These are phyloP conservation scores for Coleophora deauratella DNA, from an alignment of 2,888 invertebrate genomes.

Conservation along the genomic window DNA sequence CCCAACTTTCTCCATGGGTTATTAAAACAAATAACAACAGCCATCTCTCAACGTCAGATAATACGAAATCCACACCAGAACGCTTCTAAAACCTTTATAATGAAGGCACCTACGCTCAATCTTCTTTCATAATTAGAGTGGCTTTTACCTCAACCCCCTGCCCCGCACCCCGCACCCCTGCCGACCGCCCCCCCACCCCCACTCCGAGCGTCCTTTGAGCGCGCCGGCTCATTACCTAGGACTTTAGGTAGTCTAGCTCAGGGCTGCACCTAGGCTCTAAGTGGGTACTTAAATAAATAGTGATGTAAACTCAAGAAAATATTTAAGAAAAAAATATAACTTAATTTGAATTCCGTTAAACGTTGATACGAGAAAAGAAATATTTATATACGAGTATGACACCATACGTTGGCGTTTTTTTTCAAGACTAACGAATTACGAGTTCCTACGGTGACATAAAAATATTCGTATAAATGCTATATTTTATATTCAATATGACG, in stretches of 20 bases:
- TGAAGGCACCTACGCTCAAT: slow-evolving; percentile 43
- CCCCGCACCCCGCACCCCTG: slow-evolving; percentile 12
- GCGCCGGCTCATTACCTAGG: slow-evolving; percentile 56
- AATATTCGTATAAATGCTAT: too few relatives aligned
- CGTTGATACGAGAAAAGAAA: too few relatives aligned
- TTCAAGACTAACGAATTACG: too few relatives aligned
- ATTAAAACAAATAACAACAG: not conserved
- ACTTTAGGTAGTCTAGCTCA: slow-evolving; percentile 33
- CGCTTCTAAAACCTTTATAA: slow-evolving; percentile 10
- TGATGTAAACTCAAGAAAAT: too few relatives aligned
- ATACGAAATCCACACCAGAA: not conserved
- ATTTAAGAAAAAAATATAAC: too few relatives aligned
- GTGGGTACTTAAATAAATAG: slow-evolving; percentile 11
- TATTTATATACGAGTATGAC: too few relatives aligned
- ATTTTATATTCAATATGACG: too few relatives aligned
- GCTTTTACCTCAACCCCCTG: slow-evolving; percentile 42
- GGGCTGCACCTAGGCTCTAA: slow-evolving; percentile 21
- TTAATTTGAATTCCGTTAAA: too few relatives aligned
- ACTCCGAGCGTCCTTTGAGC: slow-evolving; percentile 32
- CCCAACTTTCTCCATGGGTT: too few relatives aligned
- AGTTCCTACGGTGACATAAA: too few relatives aligned
- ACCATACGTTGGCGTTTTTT: too few relatives aligned
- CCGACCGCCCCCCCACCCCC: slow-evolving; percentile 14
- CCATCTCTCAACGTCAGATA: not conserved
- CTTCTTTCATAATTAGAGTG: slow-evolving; percentile 71